Evolutionary conservation across 2,113 vertebrate species (phyloP).

Genomic region (Hipposideros armiger): DNA sequence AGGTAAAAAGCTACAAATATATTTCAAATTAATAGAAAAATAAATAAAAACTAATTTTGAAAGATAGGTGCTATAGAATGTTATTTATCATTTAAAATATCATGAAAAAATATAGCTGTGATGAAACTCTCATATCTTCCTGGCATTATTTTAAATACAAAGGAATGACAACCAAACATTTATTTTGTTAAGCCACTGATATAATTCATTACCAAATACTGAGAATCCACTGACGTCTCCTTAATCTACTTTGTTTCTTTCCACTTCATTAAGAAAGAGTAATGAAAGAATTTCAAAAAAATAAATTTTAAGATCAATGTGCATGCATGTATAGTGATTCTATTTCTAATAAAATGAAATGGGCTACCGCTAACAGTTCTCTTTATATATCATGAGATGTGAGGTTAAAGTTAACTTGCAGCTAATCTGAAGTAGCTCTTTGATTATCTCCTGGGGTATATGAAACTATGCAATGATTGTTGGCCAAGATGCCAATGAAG

Average conservation of each 20-base stretch:
- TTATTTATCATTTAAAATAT: neutral
- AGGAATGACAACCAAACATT: neutral
- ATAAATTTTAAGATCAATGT: neutral
- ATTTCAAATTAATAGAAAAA: neutral
- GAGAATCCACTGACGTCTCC: neutral
- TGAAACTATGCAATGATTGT: neutral
- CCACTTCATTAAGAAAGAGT: neutral
- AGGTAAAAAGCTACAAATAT: neutral
- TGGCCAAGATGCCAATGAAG: neutral
- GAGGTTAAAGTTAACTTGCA: neutral
- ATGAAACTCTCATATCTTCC: neutral
- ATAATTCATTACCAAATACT: neutral
- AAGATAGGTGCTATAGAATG: neutral
- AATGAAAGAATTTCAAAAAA: neutral
- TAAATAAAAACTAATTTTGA: neutral
- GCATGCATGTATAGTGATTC: neutral
- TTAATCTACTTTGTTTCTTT: neutral
- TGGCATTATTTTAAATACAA: neutral
- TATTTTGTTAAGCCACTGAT: neutral
- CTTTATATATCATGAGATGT: neutral
- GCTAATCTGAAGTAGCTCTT: neutral
- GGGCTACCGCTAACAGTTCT: neutral
- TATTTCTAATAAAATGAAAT: neutral
- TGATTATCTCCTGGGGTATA: neutral
- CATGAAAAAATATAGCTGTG: neutral